These are phyloP conservation scores for Sylvicola cinctus DNA, from an alignment of 2,888 invertebrate genomes.

Conservation along the genomic window DNA sequence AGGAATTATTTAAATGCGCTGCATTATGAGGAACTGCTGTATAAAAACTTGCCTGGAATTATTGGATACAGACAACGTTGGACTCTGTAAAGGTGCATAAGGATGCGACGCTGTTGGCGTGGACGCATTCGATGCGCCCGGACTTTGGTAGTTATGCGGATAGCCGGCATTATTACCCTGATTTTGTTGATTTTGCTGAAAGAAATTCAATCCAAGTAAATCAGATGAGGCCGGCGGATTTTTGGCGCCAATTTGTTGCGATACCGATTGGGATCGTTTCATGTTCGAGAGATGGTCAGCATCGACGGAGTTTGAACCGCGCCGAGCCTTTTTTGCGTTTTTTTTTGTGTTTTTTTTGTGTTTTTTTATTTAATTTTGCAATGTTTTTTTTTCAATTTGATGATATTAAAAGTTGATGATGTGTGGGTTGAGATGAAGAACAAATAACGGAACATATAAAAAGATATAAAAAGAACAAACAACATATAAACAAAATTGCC, in stretches of 20 bases:
- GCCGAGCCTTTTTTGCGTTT: conserved; percentile 27
- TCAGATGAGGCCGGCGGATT: conserved; percentile 49
- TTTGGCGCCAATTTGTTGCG: conserved; percentile 44
- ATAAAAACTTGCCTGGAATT: conserved; percentile 34
- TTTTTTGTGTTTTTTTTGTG: conserved; percentile 7
- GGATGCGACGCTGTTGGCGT: conserved; percentile 42
- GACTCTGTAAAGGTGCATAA: conserved; percentile 63
- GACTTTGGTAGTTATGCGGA: conserved; percentile 32
- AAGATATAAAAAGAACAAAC: neutral
- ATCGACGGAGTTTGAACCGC: conserved; percentile 40
- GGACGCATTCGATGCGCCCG: conserved; percentile 51
- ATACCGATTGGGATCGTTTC: conserved; percentile 53
- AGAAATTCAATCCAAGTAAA: conserved; percentile 54
- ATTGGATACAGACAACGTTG: conserved; percentile 43
- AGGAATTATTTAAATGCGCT: too few species aligned
- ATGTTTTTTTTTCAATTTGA: too few species aligned
- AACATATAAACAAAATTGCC: neutral
- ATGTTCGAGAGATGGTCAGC: conserved; percentile 27
- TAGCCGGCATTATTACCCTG: conserved; percentile 12
- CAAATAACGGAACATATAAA: neutral
- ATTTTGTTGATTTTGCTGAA: conserved; percentile 24
- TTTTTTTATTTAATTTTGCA: too few species aligned
- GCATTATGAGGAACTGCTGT: too few species aligned
- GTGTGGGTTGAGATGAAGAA: conserved; percentile 1
- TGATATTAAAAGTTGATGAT: neutral